Conservation (phyloP, 2,888 invertebrate genomes). For the Esperia sulphurella region DNA sequence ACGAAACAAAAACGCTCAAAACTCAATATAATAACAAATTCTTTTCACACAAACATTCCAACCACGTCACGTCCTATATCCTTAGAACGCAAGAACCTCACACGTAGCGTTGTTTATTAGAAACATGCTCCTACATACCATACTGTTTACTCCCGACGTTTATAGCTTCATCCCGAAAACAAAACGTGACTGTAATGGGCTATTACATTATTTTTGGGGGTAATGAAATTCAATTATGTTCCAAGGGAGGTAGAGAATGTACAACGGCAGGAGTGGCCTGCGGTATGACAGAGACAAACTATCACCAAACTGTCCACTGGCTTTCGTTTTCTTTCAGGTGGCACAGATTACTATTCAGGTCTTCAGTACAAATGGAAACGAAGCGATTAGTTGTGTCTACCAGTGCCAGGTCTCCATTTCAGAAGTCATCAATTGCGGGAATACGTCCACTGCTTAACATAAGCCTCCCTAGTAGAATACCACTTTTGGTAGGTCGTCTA, state of each 20-base stretch:
- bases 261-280: background rate
- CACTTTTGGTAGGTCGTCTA: too few species aligned
- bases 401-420: too few species aligned
- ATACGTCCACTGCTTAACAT: too few species aligned
- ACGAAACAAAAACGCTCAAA: too few species aligned
- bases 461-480: too few species aligned
- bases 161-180: slow-evolving; percentile 20
- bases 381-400: too few species aligned
- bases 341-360: too few species aligned
- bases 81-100: too few species aligned
- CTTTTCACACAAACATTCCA: background rate
- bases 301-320: too few species aligned
- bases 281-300: background rate
- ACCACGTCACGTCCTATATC: background rate
- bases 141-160: slow-evolving; percentile 16
- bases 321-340: too few species aligned
- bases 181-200: slow-evolving; percentile 19
- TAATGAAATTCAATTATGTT: slow-evolving; percentile 5
- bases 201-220: slow-evolving; percentile 18
- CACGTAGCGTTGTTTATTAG: background rate
- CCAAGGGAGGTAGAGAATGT: background rate
- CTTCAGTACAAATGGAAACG: too few species aligned
- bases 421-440: too few species aligned
- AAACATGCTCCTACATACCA: slow-evolving; percentile 4
- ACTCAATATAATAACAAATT: background rate